phyloP scores from a whole-genome alignment of 2,113 vertebrate species.

The Spea multiplicata region DNA sequence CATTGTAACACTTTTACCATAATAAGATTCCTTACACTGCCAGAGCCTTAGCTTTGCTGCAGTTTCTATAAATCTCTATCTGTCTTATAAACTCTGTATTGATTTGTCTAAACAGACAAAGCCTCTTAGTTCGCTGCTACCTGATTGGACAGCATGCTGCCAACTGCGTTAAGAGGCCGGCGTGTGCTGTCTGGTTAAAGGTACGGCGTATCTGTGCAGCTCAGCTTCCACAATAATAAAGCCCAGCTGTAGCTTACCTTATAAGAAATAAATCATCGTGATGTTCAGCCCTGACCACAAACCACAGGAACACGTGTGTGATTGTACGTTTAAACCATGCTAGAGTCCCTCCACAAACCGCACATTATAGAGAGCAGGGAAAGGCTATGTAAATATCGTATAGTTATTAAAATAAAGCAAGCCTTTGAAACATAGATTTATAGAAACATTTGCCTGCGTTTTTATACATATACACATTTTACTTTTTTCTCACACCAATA shows the following conservation, averaged over 20 bases:
- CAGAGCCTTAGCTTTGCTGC: too few species aligned
- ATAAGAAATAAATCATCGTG: slow-evolving; percentile 63
- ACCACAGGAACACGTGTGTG: slow-evolving; percentile 75
- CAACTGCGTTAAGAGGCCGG: not conserved
- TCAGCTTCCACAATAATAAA: slow-evolving; percentile 63
- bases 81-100: too few species aligned
- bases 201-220: slow-evolving; percentile 7
- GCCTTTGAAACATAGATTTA: slow-evolving; percentile 49
- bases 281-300: slow-evolving; percentile 72
- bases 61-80: too few species aligned
- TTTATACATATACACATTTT: not conserved
- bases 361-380: slow-evolving; percentile 75
- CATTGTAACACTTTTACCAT: too few species aligned
- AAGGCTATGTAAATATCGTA: slow-evolving; percentile 65
- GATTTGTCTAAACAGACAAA: too few species aligned
- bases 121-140: too few species aligned
- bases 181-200: slow-evolving; percentile 2
- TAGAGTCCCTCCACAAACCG: slow-evolving; percentile 78
- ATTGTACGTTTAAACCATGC: slow-evolving; percentile 73
- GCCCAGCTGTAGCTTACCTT: slow-evolving; percentile 72
- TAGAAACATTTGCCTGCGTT: not conserved
- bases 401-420: slow-evolving; percentile 61
- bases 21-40: too few species aligned
- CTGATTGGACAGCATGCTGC: too few species aligned
- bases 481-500: not conserved